Conservation (phyloP, 2,113 vertebrate species). For the Odocoileus hemionus region DNA sequence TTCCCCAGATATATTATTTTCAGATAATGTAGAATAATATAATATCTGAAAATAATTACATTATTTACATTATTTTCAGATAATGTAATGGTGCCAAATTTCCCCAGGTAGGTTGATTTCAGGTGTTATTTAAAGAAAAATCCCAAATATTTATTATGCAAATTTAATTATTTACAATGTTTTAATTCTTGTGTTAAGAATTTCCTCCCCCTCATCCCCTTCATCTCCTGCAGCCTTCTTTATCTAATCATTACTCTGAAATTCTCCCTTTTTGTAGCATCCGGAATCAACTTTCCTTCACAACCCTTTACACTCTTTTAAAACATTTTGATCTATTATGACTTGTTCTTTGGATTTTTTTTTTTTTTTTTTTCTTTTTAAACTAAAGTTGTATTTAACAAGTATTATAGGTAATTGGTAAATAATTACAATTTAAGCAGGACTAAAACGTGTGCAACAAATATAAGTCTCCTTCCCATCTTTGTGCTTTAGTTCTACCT, state of each 20-base stretch:
- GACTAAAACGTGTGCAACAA: background rate
- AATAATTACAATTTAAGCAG: background rate
- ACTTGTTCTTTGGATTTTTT: background rate
- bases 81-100: too few relatives aligned
- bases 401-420: background rate
- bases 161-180: background rate
- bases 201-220: background rate
- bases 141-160: background rate
- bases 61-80: too few relatives aligned
- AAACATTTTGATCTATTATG: background rate
- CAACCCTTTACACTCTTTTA: background rate
- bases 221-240: background rate
- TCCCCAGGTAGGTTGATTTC: background rate
- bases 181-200: background rate
- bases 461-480: background rate
- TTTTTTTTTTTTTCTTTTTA: background rate
- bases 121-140: background rate
- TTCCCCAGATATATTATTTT: background rate
- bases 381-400: background rate
- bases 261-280: background rate
- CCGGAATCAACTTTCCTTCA: background rate
- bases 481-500: background rate
- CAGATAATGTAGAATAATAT: too few relatives aligned
- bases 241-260: background rate
- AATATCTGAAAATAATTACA: too few relatives aligned